phyloP scores from a whole-genome alignment of 2,113 vertebrate species.

The Noturus placidus region DNA sequence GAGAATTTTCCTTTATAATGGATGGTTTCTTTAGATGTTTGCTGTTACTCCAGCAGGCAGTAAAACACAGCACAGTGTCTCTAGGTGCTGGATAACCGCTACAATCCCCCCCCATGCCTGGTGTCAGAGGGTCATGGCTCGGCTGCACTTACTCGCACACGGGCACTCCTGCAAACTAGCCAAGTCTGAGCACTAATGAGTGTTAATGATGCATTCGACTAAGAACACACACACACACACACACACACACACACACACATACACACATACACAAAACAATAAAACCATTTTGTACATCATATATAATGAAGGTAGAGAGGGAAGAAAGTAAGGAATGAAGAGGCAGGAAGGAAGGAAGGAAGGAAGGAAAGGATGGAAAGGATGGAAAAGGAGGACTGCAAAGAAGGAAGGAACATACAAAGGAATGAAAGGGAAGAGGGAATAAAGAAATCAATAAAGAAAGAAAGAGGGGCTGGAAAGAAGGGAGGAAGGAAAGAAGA shows the following conservation, averaged over 20 bases:
- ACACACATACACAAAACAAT: not conserved
- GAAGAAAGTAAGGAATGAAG: not conserved
- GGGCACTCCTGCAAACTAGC: constrained; percentile 12
- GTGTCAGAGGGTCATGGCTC: constrained; percentile 4
- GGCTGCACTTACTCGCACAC: not conserved
- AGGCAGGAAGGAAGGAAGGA: not conserved
- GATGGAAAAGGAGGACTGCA: too few relatives aligned
- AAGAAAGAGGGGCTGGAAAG: too few relatives aligned
- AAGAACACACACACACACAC: not conserved
- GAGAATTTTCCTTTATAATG: not conserved
- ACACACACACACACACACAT: constrained; percentile 1
- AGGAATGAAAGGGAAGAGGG: not conserved
- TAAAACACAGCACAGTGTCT: not conserved
- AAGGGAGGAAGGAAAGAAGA: not conserved
- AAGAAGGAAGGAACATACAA: not conserved
- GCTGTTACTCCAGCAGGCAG: constrained; percentile 1
- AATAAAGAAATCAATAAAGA: not conserved
- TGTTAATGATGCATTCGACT: constrained; percentile 45
- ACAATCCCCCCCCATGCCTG: too few relatives aligned
- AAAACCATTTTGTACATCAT: not conserved
- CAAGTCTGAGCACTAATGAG: constrained; percentile 32
- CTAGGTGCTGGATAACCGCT: not conserved
- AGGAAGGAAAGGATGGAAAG: too few relatives aligned
- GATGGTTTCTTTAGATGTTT: not conserved
- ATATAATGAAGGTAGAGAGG: not conserved